Evolutionary conservation across 2,113 vertebrate species (phyloP).

Genomic region (Sander vitreus): DNA sequence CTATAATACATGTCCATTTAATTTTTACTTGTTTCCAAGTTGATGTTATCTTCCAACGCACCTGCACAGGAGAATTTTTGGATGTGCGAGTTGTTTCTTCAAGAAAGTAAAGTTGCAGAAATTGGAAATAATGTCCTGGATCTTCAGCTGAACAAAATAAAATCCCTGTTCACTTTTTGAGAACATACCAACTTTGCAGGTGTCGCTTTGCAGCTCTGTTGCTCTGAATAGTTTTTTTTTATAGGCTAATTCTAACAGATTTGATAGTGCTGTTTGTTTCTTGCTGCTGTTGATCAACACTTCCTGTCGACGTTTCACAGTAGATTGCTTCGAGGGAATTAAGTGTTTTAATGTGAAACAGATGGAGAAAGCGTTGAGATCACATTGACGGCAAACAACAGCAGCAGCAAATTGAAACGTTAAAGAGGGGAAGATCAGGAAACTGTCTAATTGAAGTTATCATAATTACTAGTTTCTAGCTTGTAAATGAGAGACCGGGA

Average conservation of each 20-base stretch:
- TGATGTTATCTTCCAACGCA: too few relatives aligned
- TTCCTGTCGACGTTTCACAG: slow-evolving; percentile 20
- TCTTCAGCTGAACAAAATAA: not conserved
- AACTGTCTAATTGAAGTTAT: not conserved
- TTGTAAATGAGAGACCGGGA: too few relatives aligned
- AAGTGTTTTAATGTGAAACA: slow-evolving; percentile 32
- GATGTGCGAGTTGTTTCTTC: too few relatives aligned
- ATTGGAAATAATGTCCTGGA: not conserved
- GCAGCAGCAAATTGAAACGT: not conserved
- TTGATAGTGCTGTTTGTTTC: not conserved
- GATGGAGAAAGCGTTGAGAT: slow-evolving; percentile 20
- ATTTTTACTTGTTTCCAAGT: too few relatives aligned
- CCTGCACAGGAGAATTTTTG: too few relatives aligned
- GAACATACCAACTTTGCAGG: not conserved
- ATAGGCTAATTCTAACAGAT: not conserved
- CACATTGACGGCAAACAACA: not conserved
- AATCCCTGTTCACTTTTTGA: not conserved
- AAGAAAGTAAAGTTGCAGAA: too few relatives aligned
- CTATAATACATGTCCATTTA: too few relatives aligned
- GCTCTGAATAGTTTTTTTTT: not conserved
- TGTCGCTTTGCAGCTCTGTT: slow-evolving; percentile 9
- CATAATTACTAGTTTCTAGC: not conserved
- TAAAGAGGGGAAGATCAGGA: not conserved
- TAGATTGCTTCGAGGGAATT: slow-evolving; percentile 7
- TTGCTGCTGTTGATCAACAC: slow-evolving; percentile 10